Evolutionary conservation across 2,888 invertebrate genomes (phyloP).

Genomic region (Antitype chi): DNA sequence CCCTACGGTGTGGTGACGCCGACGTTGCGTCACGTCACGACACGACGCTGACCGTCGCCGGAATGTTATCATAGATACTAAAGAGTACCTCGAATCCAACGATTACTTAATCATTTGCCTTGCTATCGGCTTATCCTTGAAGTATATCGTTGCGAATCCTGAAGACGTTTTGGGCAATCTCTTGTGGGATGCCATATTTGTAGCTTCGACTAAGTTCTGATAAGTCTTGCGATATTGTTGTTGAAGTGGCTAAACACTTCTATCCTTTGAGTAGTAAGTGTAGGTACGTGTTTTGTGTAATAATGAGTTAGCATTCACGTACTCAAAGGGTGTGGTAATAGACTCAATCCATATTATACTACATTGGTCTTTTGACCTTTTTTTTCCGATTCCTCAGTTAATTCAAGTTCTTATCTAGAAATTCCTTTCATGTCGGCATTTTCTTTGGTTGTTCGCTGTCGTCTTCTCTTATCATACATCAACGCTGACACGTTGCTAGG

Average conservation of each 20-base stretch:
- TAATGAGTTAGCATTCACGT: neutral
- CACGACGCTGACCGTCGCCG: slow-evolving; percentile 57
- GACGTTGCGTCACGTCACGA: slow-evolving; percentile 72
- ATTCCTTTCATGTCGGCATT: slow-evolving; percentile 6
- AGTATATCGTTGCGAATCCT: slow-evolving; percentile 45
- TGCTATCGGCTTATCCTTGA: slow-evolving; percentile 67
- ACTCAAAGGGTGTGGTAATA: neutral
- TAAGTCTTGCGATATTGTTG: slow-evolving; percentile 24
- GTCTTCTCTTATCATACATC: slow-evolving; percentile 54
- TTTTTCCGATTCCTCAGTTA: neutral
- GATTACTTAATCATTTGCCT: slow-evolving; percentile 71
- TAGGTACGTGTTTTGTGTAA: slow-evolving; percentile 4
- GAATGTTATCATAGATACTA: slow-evolving; percentile 69
- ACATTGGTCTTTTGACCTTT: neutral
- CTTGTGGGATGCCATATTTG: slow-evolving; percentile 22
- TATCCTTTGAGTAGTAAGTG: slow-evolving; percentile 10
- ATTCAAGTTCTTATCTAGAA: slow-evolving; percentile 2
- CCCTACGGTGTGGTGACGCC: slow-evolving; percentile 45
- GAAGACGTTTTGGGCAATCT: slow-evolving; percentile 32
- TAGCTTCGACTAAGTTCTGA: slow-evolving; percentile 12
- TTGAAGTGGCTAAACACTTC: slow-evolving; percentile 35
- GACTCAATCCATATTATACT: neutral
- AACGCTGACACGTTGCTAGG: slow-evolving; percentile 62
- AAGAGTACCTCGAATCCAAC: slow-evolving; percentile 60
- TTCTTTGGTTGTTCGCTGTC: slow-evolving; percentile 13